These are phyloP conservation scores for Acanthochromis polyacanthus DNA, from an alignment of 2,113 vertebrate species.

Conservation along the genomic window DNA sequence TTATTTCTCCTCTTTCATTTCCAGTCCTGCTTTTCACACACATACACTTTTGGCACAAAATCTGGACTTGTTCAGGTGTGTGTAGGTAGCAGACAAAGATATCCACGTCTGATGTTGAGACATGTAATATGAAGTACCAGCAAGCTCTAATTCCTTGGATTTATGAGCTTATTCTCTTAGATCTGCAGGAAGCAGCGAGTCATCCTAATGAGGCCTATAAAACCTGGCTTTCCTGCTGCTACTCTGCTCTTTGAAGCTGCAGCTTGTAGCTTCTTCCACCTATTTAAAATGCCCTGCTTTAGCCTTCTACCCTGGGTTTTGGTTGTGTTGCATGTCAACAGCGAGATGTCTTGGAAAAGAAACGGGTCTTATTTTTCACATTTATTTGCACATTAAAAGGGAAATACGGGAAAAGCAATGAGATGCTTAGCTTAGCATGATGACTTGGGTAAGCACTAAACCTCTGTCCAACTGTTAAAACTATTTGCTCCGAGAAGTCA, in stretches of 20 bases:
- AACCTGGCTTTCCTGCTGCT: constrained; percentile 55
- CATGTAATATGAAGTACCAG: background rate
- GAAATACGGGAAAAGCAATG: too few species aligned
- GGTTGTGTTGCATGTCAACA: background rate
- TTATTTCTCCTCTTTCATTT: background rate
- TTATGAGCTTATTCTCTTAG: constrained; percentile 33
- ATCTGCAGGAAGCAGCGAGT: constrained; percentile 50
- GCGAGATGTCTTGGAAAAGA: background rate
- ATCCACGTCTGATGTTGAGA: background rate
- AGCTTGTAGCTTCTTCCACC: constrained; percentile 1
- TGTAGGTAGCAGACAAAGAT: too few species aligned
- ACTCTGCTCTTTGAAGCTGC: constrained; percentile 60
- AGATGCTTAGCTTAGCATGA: background rate
- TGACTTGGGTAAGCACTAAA: background rate
- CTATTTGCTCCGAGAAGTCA: too few species aligned
- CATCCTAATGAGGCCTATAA: constrained; percentile 71
- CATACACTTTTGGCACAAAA: background rate
- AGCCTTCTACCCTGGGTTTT: background rate
- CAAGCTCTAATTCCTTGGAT: background rate
- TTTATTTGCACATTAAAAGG: too few species aligned
- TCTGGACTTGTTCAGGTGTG: background rate
- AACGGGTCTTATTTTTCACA: background rate
- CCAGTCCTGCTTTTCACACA: background rate
- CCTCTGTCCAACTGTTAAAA: background rate
- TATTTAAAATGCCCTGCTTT: background rate